Evolutionary conservation across 2,888 invertebrate species (phyloP).

Genomic region (Crioceris asparagi): DNA sequence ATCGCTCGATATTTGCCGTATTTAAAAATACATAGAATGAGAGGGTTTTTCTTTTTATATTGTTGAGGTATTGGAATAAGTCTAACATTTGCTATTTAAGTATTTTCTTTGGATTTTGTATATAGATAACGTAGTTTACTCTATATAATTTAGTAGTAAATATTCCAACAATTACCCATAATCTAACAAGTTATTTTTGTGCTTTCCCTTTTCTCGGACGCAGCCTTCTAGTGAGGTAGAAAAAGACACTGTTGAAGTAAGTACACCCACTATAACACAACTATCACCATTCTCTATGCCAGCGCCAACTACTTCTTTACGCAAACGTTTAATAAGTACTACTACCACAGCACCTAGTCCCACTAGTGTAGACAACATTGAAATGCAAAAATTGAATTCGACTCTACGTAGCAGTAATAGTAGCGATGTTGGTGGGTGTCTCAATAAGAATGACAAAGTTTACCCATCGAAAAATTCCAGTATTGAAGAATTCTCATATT

Average conservation of each 20-base stretch:
- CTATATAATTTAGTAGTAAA: no score
- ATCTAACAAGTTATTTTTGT: conserved; percentile 23
- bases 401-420: conserved; percentile 11
- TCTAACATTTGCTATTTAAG: no score
- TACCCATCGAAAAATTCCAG: conserved; percentile 28
- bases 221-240: conserved; percentile 36
- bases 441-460: conserved; percentile 18
- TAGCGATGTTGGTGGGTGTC: conserved; percentile 10
- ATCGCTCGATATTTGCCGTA: no score
- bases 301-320: conserved; percentile 21
- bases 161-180: background rate
- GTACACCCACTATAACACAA: conserved; percentile 32
- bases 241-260: conserved; percentile 36
- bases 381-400: conserved; percentile 22
- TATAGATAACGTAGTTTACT: no score
- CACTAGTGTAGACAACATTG: conserved; percentile 19
- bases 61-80: no score
- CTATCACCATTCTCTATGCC: conserved; percentile 26
- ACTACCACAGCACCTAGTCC: conserved; percentile 14
- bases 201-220: conserved; percentile 27
- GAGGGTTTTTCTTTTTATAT: no score
- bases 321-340: conserved; percentile 22
- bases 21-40: no score
- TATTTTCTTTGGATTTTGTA: no score
- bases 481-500: conserved; percentile 28